phyloP scores from a whole-genome alignment of 2,797 vertebrate genomes.

The Myotis daubentonii region DNA sequence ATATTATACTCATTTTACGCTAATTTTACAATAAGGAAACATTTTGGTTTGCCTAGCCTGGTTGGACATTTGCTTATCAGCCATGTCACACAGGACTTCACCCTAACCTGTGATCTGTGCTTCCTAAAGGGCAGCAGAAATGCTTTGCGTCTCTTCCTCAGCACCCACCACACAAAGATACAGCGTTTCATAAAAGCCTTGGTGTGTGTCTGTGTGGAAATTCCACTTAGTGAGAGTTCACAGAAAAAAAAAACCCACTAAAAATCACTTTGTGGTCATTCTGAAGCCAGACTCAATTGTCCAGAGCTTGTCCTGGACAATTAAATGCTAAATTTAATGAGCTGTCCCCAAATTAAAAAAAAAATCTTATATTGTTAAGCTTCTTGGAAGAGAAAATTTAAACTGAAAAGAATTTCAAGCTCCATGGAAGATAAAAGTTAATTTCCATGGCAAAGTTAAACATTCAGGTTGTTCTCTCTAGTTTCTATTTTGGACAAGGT shows the following conservation, averaged over 20 bases:
- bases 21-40: background rate
- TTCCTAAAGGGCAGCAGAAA: background rate
- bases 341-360: background rate
- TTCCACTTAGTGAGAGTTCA: background rate
- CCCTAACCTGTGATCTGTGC: background rate
- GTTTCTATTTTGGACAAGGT: slow-evolving; percentile 39
- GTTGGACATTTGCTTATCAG: background rate
- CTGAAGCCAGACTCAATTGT: background rate
- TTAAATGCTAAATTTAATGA: background rate
- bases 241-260: background rate
- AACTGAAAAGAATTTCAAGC: background rate
- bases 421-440: background rate
- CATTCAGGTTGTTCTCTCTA: background rate
- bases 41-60: background rate
- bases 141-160: background rate
- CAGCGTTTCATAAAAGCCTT: background rate
- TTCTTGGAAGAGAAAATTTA: background rate
- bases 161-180: background rate
- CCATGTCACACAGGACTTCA: background rate
- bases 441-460: slow-evolving; percentile 11
- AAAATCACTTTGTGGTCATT: background rate
- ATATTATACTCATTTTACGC: background rate
- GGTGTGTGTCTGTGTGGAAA: background rate
- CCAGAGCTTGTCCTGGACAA: background rate
- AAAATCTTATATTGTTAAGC: background rate